Base-by-base conservation (phyloP, 2,888 invertebrate genomes). In the Macrophya alboannulata region DNA sequence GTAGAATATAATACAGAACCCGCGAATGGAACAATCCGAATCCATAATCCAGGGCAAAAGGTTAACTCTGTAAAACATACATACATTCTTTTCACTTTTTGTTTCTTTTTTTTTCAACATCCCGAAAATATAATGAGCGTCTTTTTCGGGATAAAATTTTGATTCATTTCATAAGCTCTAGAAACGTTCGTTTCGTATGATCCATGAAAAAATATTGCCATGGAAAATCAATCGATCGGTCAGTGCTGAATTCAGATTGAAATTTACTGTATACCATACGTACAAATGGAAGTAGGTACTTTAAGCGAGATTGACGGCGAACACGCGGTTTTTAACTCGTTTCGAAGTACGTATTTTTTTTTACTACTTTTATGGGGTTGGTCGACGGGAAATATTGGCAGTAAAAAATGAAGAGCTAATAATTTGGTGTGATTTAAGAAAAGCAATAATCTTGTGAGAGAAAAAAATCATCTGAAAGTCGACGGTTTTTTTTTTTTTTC, bases 201-300 rank as follows among this genome's bases (percentile, higher is more conserved):
- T 48, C 25, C 25, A 10, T 10, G 40, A 76, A 15, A 76, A 15
- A 76, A 76, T 74, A 5, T 76, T 12, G 48, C 1, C 9, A 10
- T 48, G 31, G 1, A 48, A 76, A 76, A 48, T 48, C 1, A 15
- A n/a, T 5, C 48, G 76, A 76, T 62, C 37, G 48, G 76, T 76
- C 48, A 25, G 25, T 25, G 48, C 8, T 76, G 48, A 76, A 76
- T 76, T 76, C 25, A 76, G 45, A 76, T 48, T 21, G 25, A 76
- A 76, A 76, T 48, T 76, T 48, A 10, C 48, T n/a, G 25, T 4
- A 25, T 10, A 62, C 5, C 9, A 71, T 31, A 17, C n/a, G 40
- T 40, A 76, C 45, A 40, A 3, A 15, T 43, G 31, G 4, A 71
- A 37, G 37, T 17, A 71, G 15, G 37, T 17, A 31, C n/a, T n/a